Percentiles rank a stretch among this genome's conserved stretches.
Conservation (phyloP, 2,888 invertebrate species). For the Cheilosia soror region DNA sequence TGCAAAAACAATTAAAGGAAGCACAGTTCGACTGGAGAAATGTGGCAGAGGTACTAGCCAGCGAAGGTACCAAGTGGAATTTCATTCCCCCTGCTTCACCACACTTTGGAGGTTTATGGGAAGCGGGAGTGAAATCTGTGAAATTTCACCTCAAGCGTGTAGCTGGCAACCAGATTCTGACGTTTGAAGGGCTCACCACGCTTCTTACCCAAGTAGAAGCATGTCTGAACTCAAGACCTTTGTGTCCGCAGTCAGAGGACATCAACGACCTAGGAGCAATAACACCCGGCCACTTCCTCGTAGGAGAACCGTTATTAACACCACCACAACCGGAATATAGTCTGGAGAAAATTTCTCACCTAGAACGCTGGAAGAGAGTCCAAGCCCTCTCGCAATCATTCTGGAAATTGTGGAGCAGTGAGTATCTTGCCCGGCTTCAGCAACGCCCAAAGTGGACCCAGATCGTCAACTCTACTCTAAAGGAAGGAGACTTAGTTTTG, state of each 20-base stretch:
- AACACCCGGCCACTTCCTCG: not conserved
- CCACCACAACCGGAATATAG: too few species aligned
- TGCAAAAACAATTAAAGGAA: not conserved
- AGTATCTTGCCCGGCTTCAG: not conserved
- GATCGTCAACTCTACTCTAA: not conserved
- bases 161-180: not conserved
- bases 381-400: too few species aligned
- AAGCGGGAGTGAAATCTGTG: not conserved
- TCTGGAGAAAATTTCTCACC: too few species aligned
- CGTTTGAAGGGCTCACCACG: conserved; percentile 1
- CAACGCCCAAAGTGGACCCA: not conserved
- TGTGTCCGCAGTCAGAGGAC: not conserved
- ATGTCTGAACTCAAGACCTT: not conserved
- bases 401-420: too few species aligned
- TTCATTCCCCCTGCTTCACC: not conserved
- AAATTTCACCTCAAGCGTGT: conserved; percentile 1
- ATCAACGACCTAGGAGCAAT: not conserved
- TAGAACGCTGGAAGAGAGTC: too few species aligned
- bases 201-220: conserved; percentile 1
- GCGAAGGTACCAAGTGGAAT: not conserved
- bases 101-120: conserved; percentile 1
- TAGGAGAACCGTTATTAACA: too few species aligned
- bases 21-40: not conserved
- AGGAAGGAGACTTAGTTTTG: not conserved
- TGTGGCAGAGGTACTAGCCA: too few species aligned